Evolutionary conservation across 2,888 invertebrate species (phyloP).

Genomic region (Thalpophila matura): DNA sequence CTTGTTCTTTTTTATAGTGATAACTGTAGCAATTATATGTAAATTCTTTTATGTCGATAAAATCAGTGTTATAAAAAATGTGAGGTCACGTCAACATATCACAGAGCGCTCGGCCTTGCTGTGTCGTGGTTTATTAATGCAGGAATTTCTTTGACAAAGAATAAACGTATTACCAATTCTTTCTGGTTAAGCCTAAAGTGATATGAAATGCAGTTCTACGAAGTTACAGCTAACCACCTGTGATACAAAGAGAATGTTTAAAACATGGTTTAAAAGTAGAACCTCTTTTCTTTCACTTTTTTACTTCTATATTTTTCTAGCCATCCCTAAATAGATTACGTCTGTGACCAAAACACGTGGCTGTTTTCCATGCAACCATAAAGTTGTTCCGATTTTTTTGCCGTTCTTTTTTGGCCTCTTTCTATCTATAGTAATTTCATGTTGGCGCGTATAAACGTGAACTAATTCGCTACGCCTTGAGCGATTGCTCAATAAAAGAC

Average conservation of each 20-base stretch:
- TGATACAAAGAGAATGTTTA: slow-evolving; percentile 13
- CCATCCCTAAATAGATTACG: slow-evolving; percentile 24
- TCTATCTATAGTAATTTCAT: slow-evolving; percentile 19
- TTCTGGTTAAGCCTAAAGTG: slow-evolving; percentile 2
- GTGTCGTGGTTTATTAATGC: slow-evolving; percentile 57
- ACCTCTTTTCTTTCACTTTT: background rate
- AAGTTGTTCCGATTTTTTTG: slow-evolving; percentile 20
- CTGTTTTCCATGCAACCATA: slow-evolving; percentile 35
- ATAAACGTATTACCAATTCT: slow-evolving; percentile 40
- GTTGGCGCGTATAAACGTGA: slow-evolving; percentile 42
- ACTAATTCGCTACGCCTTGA: slow-evolving; percentile 33
- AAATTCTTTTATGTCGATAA: slow-evolving; percentile 34
- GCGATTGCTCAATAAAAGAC: slow-evolving; percentile 27
- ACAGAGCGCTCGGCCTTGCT: slow-evolving; percentile 40
- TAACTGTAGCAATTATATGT: slow-evolving; percentile 21
- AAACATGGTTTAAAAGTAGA: too few relatives aligned
- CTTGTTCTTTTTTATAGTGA: slow-evolving; percentile 11
- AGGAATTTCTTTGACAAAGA: slow-evolving; percentile 64
- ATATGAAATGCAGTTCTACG: slow-evolving; percentile 6
- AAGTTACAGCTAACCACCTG: background rate
- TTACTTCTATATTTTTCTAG: slow-evolving; percentile 5
- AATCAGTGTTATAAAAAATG: slow-evolving; percentile 26
- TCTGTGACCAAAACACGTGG: slow-evolving; percentile 33
- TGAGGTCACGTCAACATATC: slow-evolving; percentile 50
- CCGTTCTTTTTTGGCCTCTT: slow-evolving; percentile 22